Base-by-base conservation (phyloP, 2,888 invertebrate species). In the Epicampocera succincta region DNA sequence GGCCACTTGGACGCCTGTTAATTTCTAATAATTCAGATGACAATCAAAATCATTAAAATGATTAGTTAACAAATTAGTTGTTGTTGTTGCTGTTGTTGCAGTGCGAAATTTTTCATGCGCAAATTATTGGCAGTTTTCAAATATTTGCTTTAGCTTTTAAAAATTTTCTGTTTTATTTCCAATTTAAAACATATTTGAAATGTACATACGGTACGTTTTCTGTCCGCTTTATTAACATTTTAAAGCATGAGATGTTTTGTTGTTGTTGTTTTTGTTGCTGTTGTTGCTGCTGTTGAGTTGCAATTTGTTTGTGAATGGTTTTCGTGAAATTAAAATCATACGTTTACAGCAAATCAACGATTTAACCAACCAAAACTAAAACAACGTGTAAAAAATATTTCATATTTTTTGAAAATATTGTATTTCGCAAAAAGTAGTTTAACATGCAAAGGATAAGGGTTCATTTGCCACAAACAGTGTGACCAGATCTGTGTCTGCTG, bases 11-110 rank as follows among this genome's bases (percentile, higher is more conserved):
- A 74, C 65, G 74, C 71, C 78, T 78, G 74, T 78, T 78, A 82
- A 78, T 78, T 82, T 66, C 33, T 56, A 54, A 71, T 78, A 73
- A 82, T 82, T 82, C 68, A 82, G 71, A 78, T 82, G 82, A 82
- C 82, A 82, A 82, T 82, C 78, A 78, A 82, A 82, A 46, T 74
- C 66, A 75, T 75, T 75, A 50, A 71, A 78, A 71, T 66, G 78
- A 66, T 71, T 75, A 61, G 74, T 78, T 75, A 78, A 82, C 78
- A 82, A 82, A 78, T 78, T 77, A 56, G 38, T 65, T 38, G 2
- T 12, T 25, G 42, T 65, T 40, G n/a, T n/a, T n/a, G n/a, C n/a
- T n/a, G n/a, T n/a, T n/a, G n/a, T 21, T 46, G 3, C 15, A 25
- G 42, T 13, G 21, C 21, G 60, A 42, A 29, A 2, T 54, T 52